Evolutionary conservation across 2,113 vertebrate genomes (phyloP).

Genomic region (Herpailurus yagouaroundi): DNA sequence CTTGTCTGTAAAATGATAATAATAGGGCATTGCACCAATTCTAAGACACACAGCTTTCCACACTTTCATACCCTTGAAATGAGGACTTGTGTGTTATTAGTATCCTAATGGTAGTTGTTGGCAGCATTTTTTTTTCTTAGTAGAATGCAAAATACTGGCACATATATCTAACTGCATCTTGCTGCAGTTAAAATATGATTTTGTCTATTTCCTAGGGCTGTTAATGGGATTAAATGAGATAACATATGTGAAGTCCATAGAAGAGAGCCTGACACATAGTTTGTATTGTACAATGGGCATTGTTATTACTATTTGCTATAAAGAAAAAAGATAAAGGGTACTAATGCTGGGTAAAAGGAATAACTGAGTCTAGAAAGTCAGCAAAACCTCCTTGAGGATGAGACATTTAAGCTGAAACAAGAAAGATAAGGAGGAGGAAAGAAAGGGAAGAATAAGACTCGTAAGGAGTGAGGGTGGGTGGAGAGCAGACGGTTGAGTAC

Average conservation of each 20-base stretch:
- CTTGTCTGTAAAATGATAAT: background rate
- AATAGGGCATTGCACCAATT: background rate
- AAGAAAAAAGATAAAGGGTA: background rate
- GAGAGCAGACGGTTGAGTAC: background rate
- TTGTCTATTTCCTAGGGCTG: background rate
- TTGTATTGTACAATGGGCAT: background rate
- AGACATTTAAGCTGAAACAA: background rate
- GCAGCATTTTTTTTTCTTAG: background rate
- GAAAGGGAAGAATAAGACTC: background rate
- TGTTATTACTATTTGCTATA: background rate
- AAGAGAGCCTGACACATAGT: background rate
- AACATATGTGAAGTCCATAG: background rate
- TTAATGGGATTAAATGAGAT: background rate
- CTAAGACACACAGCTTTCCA: background rate
- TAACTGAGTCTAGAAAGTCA: background rate
- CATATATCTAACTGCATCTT: background rate
- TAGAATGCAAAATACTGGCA: background rate
- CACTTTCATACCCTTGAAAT: background rate
- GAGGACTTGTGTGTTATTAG: background rate
- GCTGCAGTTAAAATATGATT: background rate
- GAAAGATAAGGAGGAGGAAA: background rate
- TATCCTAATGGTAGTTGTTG: background rate
- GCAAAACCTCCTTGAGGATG: background rate
- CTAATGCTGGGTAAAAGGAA: too few species aligned
- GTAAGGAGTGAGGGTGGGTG: fast-evolving